These are phyloP conservation scores for Hydropsyche betteni DNA, from an alignment of 2,888 invertebrate genomes.

Conservation along the genomic window DNA sequence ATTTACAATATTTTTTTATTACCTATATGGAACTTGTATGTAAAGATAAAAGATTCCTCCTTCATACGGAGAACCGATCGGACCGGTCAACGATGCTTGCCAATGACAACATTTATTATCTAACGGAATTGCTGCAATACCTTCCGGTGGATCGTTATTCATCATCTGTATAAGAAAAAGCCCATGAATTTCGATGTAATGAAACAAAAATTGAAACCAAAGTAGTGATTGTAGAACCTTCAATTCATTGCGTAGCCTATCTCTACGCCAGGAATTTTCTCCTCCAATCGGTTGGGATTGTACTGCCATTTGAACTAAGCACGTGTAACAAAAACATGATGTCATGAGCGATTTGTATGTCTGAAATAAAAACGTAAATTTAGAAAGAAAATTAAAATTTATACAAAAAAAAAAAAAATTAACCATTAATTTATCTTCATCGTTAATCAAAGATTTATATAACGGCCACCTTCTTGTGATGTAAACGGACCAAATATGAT, in stretches of 20 bases:
- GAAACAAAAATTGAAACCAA: neutral
- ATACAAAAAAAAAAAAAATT: neutral
- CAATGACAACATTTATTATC: conserved; percentile 87
- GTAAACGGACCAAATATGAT: conserved; percentile 82
- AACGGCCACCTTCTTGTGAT: conserved; percentile 86
- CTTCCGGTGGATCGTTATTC: conserved; percentile 83
- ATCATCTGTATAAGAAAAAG: conserved; percentile 61
- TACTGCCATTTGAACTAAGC: conserved; percentile 85
- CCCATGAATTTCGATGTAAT: no score
- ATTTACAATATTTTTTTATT: neutral
- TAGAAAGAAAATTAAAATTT: neutral
- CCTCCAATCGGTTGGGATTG: conserved; percentile 73
- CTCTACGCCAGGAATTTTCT: conserved; percentile 84
- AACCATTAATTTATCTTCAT: conserved; percentile 83
- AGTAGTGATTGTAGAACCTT: conserved; percentile 56
- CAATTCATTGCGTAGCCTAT: conserved; percentile 81
- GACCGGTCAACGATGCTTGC: conserved; percentile 93
- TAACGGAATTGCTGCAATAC: conserved; percentile 83
- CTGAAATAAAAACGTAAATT: conserved; percentile 58
- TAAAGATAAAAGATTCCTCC: conserved; percentile 92
- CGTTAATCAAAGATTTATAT: conserved; percentile 76
- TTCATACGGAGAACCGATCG: conserved; percentile 92
- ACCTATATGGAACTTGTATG: conserved; percentile 86
- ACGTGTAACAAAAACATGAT: conserved; percentile 87
- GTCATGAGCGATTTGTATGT: conserved; percentile 74